A percentile compares a stretch with the other conserved stretches of the same genome.
Evolutionary conservation across 2,797 vertebrate genomes (phyloP).

Genomic region (Lindbergichthys nudifrons): DNA sequence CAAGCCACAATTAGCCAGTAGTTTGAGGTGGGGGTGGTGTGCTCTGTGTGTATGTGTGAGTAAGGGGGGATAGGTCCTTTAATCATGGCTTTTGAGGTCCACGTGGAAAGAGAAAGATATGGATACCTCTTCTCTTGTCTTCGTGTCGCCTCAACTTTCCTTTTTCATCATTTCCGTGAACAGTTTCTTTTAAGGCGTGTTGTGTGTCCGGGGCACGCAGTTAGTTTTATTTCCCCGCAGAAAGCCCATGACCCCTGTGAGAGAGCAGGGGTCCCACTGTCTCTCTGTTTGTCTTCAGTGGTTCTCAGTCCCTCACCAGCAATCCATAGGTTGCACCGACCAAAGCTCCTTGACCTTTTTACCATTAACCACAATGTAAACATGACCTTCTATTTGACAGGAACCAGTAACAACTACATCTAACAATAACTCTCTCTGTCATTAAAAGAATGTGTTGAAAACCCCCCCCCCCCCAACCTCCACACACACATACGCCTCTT

Average conservation of each 20-base stretch:
- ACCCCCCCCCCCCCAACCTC: neutral
- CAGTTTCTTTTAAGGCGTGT: conserved; percentile 87
- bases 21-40: conserved; percentile 32
- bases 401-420: conserved; percentile 76
- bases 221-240: conserved; percentile 13
- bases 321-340: conserved; percentile 97
- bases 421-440: conserved; percentile 70
- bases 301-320: conserved; percentile 79
- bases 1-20: conserved; percentile 31
- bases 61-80: conserved; percentile 70
- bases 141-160: conserved; percentile 46
- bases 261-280: conserved; percentile 38
- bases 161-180: conserved; percentile 49
- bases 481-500: conserved; percentile 40
- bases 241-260: conserved; percentile 40
- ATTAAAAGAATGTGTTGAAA: conserved; percentile 68
- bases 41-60: conserved; percentile 10
- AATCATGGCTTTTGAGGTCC: conserved; percentile 80
- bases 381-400: conserved; percentile 73
- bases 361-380: conserved; percentile 75
- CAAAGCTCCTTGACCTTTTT: conserved; percentile 67
- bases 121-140: conserved; percentile 35
- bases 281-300: conserved; percentile 36
- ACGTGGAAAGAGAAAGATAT: conserved; percentile 33
- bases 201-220: conserved; percentile 64